phyloP scores from a whole-genome alignment of 2,797 vertebrate genomes.

The Semotilus atromaculatus region DNA sequence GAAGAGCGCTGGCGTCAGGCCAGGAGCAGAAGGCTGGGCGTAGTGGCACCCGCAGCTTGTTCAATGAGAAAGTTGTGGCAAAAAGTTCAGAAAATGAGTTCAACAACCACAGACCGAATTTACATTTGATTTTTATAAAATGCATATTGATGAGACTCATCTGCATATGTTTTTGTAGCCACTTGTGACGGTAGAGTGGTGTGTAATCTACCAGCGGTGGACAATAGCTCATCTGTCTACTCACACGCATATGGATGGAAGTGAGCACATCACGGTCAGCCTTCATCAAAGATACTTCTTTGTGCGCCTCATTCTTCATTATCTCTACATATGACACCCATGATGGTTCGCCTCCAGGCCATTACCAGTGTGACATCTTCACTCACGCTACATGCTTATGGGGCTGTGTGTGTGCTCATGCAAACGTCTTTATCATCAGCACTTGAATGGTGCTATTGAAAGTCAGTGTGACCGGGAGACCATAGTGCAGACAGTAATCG shows the following conservation, averaged over 20 bases:
- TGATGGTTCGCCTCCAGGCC: constrained; percentile 36
- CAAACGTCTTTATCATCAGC: neutral
- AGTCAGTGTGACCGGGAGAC: neutral
- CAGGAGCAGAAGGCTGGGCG: constrained; percentile 19
- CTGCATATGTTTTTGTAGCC: constrained; percentile 42
- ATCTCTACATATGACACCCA: constrained; percentile 38
- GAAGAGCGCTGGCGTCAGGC: constrained; percentile 39
- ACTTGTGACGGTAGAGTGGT: constrained; percentile 26
- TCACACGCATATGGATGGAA: constrained; percentile 13
- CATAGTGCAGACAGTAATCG: neutral
- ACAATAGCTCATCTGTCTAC: constrained; percentile 41
- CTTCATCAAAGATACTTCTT: constrained; percentile 48
- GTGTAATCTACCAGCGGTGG: constrained; percentile 35
- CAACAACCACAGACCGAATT: neutral
- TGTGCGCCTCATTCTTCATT: constrained; percentile 37
- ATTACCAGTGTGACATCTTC: constrained; percentile 27
- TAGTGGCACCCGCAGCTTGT: neutral
- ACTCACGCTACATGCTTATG: neutral
- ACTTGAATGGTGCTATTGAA: constrained; percentile 19
- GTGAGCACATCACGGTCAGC: constrained; percentile 20
- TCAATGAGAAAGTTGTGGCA: constrained; percentile 36
- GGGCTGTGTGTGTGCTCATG: neutral
- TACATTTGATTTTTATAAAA: constrained; percentile 39
- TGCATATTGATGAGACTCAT: constrained; percentile 42
- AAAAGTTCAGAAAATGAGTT: constrained; percentile 30